Evolutionary conservation across 1,140 invertebrate species (phyloP), one percentile per base, ranked within the genome.

Genomic region (Caenorhabditis remanei): DNA sequence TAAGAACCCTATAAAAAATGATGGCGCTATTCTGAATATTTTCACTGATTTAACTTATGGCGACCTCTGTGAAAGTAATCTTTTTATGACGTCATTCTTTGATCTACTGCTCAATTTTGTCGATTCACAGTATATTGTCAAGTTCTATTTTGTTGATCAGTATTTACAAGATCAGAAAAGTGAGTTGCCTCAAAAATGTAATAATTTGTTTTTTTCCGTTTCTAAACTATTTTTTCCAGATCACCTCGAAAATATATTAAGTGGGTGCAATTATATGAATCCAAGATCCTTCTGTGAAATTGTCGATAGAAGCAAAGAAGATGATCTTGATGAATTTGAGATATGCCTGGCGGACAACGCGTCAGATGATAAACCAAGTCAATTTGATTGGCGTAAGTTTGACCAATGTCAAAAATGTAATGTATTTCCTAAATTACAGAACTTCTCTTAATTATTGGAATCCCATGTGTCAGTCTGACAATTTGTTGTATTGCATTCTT

Each of bases 401-500:
- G 24, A 0, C 1, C 0, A 50, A 14, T 50, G 4, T 13, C 8
- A 13, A 40, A 24, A 4, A 0, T 1, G 40, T 24, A 50, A 1
- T 8, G n/a, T 79, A 50, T 50, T 43, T 79, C 24, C 32, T 46
- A 79, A 24, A 0, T 79, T 50, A 79, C 71, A 79, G 71, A 79
- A 50, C 46, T 79, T 24, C 19, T 79, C 13, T n/a, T 79, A 3
- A 79, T 79, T 32, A 79, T 79, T 79, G 71, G 71, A 13, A 79
- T 79, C 11, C 71, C 71, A 6, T 79, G 43, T 53, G 21, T 79
- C 4, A 79, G 71, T 79, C 24, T 79, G 43, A 79, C 71, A 4
- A 50, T 79, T 50, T 79, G 71, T n/a, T 79, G 71, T 46, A 79
- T 79, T 24, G 71, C 71, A 50, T 79, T 79, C 14, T 79, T 79